A percentile compares a stretch with the other conserved stretches of the same genome.
These are phyloP conservation scores for Capreolus pygargus DNA, from an alignment of 2,113 vertebrate genomes.

Conservation along the genomic window DNA sequence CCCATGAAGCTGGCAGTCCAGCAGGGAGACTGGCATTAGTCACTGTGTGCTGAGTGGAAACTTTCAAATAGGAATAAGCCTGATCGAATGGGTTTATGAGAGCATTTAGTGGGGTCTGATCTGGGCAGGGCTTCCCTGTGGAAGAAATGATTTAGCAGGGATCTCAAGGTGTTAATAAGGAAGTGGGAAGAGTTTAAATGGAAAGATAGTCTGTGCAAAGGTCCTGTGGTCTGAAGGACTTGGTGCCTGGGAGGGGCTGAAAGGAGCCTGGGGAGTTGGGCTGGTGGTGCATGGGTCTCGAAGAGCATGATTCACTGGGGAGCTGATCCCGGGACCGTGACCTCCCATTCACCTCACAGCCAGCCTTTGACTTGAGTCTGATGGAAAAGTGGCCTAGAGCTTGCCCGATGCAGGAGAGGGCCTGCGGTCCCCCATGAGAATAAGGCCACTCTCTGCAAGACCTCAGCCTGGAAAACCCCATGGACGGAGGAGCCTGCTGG, in stretches of 20 bases:
- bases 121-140: not conserved
- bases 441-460: not conserved
- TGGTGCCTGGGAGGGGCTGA: not conserved
- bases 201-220: not conserved
- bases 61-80: not conserved
- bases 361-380: not conserved
- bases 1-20: not conserved
- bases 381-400: not conserved
- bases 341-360: not conserved
- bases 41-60: too few relatives aligned
- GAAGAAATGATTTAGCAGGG: not conserved
- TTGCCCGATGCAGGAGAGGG: not conserved
- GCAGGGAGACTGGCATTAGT: not conserved
- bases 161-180: not conserved
- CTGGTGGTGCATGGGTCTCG: not conserved
- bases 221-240: not conserved
- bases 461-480: not conserved
- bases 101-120: not conserved
- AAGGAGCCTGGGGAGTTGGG: not conserved
- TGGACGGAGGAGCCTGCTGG: not conserved
- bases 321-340: not conserved
- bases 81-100: too few relatives aligned
- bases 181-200: not conserved
- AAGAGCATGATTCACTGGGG: not conserved
- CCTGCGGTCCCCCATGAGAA: not conserved